A percentile compares a stretch with the other conserved stretches of the same genome.
phyloP scores from a whole-genome alignment of 2,888 invertebrate species.

The Aquatica leii region DNA sequence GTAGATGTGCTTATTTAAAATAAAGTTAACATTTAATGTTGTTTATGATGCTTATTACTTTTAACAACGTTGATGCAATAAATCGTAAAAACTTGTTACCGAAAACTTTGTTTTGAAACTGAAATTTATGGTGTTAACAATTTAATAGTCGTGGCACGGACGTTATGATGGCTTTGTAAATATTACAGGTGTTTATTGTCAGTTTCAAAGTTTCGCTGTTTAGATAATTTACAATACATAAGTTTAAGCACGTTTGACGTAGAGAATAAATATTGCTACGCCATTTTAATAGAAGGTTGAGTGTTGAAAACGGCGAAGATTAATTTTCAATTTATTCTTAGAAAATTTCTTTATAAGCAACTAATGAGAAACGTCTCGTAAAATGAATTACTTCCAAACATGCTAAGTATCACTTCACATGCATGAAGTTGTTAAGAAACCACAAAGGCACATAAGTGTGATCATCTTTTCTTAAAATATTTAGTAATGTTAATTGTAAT shows the following conservation, averaged over 20 bases:
- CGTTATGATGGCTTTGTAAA: conserved; percentile 20
- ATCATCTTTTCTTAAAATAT: too few relatives aligned
- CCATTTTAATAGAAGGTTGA: too few relatives aligned
- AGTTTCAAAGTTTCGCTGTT: conserved; percentile 23
- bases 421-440: too few relatives aligned
- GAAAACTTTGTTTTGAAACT: conserved; percentile 10
- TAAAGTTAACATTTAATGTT: conserved; percentile 5
- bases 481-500: too few relatives aligned
- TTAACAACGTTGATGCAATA: not conserved
- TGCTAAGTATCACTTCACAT: too few relatives aligned
- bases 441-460: too few relatives aligned
- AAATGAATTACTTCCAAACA: too few relatives aligned
- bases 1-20: conserved; percentile 9
- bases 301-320: too few relatives aligned
- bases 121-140: conserved; percentile 12
- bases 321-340: too few relatives aligned
- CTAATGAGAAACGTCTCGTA: too few relatives aligned
- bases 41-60: conserved; percentile 4
- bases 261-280: too few relatives aligned
- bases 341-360: too few relatives aligned
- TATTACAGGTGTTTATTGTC: conserved; percentile 30
- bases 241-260: not conserved
- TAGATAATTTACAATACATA: conserved; percentile 18
- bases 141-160: conserved; percentile 11
- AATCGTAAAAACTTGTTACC: conserved; percentile 3